Percentiles rank a stretch among this genome's conserved stretches.
Conservation (phyloP, 92 coral and sea anemone genomes). For the Muricea muricata region DNA sequence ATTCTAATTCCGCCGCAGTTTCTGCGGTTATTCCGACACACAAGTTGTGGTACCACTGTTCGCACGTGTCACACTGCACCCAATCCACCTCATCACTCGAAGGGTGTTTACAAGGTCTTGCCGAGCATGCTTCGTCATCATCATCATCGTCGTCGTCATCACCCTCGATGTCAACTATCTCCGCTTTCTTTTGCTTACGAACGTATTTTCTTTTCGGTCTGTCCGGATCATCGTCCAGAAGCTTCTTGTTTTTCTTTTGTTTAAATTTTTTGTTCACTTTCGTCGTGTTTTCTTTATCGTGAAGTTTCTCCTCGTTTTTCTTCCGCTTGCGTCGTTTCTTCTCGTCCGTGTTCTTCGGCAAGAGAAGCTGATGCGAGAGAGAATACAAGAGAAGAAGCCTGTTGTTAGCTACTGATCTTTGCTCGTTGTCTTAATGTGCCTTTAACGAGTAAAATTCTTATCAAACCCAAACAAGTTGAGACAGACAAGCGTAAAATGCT, state of each 20-base stretch:
- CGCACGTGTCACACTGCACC: conserved; percentile 97
- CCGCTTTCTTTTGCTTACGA: conserved; percentile 65
- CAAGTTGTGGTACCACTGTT: conserved; percentile 87
- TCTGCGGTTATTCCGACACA: conserved; percentile 88
- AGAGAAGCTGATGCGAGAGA: conserved; percentile 71
- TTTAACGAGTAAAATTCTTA: too few relatives aligned
- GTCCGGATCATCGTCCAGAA: conserved; percentile 19
- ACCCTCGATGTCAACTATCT: conserved; percentile 75
- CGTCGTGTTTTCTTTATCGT: conserved; percentile 65
- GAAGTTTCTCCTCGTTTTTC: conserved; percentile 74
- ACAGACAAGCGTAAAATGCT: too few relatives aligned
- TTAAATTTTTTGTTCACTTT: conserved; percentile 64
- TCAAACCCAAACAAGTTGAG: too few relatives aligned
- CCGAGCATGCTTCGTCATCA: conserved; percentile 89
- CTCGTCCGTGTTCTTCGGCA: conserved; percentile 76
- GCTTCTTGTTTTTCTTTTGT: conserved; percentile 59
- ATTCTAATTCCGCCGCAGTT: conserved; percentile 89
- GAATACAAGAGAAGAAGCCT: too few relatives aligned
- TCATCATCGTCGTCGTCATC: conserved; percentile 84
- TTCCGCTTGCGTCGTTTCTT: conserved; percentile 91
- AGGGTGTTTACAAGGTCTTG: conserved; percentile 84
- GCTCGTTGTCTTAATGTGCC: too few relatives aligned
- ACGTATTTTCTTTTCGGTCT: conserved; percentile 13
- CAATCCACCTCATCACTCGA: conserved; percentile 97
- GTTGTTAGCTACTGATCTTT: too few relatives aligned